Base-by-base conservation (phyloP, 1,140 invertebrate species). In the Physella acuta region DNA sequence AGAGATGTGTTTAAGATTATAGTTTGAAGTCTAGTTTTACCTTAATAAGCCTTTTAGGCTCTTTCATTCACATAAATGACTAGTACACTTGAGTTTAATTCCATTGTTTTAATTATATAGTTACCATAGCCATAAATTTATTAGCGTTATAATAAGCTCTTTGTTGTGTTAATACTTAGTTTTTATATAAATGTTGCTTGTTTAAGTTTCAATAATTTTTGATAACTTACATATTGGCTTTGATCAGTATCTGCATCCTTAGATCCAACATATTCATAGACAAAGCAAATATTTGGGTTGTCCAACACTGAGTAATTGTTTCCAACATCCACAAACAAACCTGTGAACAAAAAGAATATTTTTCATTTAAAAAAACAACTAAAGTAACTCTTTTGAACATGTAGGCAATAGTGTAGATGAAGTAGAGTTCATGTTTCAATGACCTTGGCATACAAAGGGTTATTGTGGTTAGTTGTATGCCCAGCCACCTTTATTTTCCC, bases 271-370 rank as follows among this genome's bases (percentile, higher is more conserved):
- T 85, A 82, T 51, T 85, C 82, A 52, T 84, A 85, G 0, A 85
- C 78, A 74, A 85, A 85, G 61, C 82, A 83, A 39, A 85, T 80
- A 64, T 85, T 84, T 24, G 80, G 82, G 56, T 84, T 79, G 72
- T 85, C 84, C 30, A 85, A 73, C 8, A 85, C 83, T 1, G 83
- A 84, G 66, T 82, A 83, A 70, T 85, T 85, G 73, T 82, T 84
- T 11, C 83, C 83, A 49, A 85, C 82, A 71, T 85, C 82, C 39
- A 85, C 82, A 78, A 85, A 85, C 63, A 85, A 61, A 36, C 76
- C 84, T 85, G 55, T 8, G 74, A 71, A 33, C 8, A 44, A 44
- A 44, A 44, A 11, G 8, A 11, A 44, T 44, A 44, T 44, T 44
- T 20, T 44, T 44, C 20, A 44, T 11, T 8, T 11, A 20, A 44